These are phyloP conservation scores for Rotaria macrura DNA, from an alignment of 2,888 invertebrate genomes.

Conservation along the genomic window DNA sequence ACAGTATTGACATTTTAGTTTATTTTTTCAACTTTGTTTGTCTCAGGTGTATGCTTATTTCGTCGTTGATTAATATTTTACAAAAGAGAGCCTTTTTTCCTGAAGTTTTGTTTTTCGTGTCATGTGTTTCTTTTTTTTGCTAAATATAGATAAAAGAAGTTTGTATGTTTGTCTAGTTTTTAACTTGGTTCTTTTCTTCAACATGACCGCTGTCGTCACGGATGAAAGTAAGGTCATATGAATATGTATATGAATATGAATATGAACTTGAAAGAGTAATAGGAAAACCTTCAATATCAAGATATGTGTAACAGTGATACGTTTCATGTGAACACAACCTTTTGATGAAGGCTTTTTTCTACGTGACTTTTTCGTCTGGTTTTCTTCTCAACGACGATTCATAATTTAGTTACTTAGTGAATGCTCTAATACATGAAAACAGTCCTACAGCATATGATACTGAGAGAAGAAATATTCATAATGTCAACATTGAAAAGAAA, in stretches of 20 bases:
- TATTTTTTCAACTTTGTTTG: not conserved
- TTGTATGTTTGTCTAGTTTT: not conserved
- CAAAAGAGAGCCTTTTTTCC: not conserved
- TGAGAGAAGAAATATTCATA: not conserved
- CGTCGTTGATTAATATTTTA: not conserved
- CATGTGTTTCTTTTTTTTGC: not conserved
- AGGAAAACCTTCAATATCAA: not conserved
- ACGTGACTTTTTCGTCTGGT: too few relatives aligned
- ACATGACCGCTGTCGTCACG: not conserved
- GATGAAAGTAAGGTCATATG: not conserved
- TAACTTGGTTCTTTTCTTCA: not conserved
- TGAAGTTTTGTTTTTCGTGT: not conserved
- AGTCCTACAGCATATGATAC: not conserved
- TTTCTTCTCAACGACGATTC: not conserved
- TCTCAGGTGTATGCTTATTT: slow-evolving; percentile 11
- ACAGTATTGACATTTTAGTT: not conserved
- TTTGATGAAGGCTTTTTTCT: not conserved
- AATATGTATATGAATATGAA: too few relatives aligned
- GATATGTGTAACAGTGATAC: not conserved
- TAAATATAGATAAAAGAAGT: not conserved
- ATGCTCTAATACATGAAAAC: too few relatives aligned
- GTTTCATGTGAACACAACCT: not conserved
- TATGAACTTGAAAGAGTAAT: not conserved
- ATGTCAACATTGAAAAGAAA: not conserved
- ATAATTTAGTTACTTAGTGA: not conserved